Percentiles rank a stretch among this genome's conserved stretches.
Conservation (phyloP, 2,797 vertebrate species). For the Sebastes diploproa region DNA sequence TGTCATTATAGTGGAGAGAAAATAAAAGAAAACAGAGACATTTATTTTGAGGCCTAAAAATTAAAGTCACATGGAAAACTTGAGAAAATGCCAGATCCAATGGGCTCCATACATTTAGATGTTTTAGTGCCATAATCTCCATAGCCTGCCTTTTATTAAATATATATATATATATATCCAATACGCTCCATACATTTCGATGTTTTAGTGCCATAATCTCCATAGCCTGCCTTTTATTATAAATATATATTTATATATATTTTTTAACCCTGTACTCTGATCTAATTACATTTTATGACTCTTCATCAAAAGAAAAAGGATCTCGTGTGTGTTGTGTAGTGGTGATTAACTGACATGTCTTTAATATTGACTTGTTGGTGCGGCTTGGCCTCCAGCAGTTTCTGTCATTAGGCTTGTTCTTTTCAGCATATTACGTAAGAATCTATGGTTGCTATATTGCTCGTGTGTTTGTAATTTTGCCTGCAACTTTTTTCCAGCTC, state of each 20-base stretch:
- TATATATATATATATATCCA: not conserved
- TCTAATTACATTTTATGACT: constrained; percentile 5
- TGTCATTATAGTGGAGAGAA: not conserved
- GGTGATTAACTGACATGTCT: constrained; percentile 24
- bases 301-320: not conserved
- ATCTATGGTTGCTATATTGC: constrained; percentile 66
- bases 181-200: too few relatives aligned
- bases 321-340: not conserved
- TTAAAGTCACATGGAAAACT: not conserved
- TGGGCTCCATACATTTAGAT: not conserved
- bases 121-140: not conserved
- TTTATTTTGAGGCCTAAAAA: not conserved
- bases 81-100: not conserved
- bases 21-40: not conserved
- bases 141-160: not conserved
- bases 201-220: too few relatives aligned
- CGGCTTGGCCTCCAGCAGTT: constrained; percentile 20
- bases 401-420: constrained; percentile 55
- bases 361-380: constrained; percentile 2
- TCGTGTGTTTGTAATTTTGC: constrained; percentile 50
- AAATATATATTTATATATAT: too few relatives aligned
- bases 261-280: not conserved
- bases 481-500: constrained; percentile 36
- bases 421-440: constrained; percentile 67
- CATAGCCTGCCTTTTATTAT: too few relatives aligned